Evolutionary conservation across 2,113 vertebrate genomes (phyloP), one percentile per base, ranked within the genome.

Genomic region (Mystacornis crossleyi): DNA sequence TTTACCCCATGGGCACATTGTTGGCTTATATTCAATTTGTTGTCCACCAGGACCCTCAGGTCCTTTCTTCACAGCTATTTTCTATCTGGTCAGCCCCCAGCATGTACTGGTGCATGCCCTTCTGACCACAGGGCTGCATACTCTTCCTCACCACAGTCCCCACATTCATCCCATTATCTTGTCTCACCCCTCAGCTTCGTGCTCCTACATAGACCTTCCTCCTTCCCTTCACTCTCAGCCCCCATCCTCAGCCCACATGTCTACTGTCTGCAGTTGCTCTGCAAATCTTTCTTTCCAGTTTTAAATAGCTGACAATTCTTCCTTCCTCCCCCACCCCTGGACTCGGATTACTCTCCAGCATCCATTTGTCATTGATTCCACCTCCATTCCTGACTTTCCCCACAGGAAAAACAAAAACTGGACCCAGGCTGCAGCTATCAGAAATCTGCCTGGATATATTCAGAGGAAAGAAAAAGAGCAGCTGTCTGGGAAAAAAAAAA

Each of bases 401-500:
- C 65, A 64, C 29, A 91, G 51, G 73, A 86, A 92, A 83, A 93
- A 80, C 53, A 95, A 83, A 95, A 95, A 38, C 58, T 69, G 58
- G 54, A 78, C 93, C 10, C n/a, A 57, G 57, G 50, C 86, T 82
- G 31, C 57, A 90, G 70, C 50, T 86, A 90, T 62, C 79, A 88
- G 73, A 92, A 80, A 57, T 82, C 51, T 83, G 75, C 67, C 33
- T 95, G 69, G 33, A 74, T 83, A 12, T 84, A 86, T 83, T 92
- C 69, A 93, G 40, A 81, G 33, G 21, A 86, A 90, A 92, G 58
- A 90, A 95, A 95, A 95, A 90, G 86, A 96, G 64, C 83, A 86
- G 75, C 82, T 95, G 69, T 71, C 91, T 90, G 69, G 33, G 28
- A 4, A 54, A 69, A 33, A 42, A 28, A 57, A 65, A 81, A 57